Evolutionary conservation across 2,888 invertebrate species (phyloP), one percentile per base, ranked within the genome.

Genomic region (Keiferia lycopersicella): DNA sequence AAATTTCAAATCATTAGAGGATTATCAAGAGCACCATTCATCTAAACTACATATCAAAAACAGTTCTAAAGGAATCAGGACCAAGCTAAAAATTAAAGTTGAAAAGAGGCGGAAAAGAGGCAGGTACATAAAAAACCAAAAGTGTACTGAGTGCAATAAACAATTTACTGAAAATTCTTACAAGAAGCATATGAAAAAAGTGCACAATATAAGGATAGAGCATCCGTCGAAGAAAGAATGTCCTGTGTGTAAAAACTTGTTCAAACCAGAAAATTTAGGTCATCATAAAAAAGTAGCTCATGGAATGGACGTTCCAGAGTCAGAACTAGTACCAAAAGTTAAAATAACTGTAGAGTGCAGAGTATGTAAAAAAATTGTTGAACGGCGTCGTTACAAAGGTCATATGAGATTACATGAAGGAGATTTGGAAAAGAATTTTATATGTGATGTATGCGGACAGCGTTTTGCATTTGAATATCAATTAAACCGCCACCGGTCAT

Each of bases 361-460:
- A 6, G 34, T 65, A 3, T 65, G 65, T n/a, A 59, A 62, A 14
- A 59, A 64, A 53, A 20, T 50, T n/a, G 38, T 60, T 14, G 50
- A 18, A 14, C n/a, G 39, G 12, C 30, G 48, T 26, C 50, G 22
- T 34, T 64, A 30, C 41, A 39, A 26, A 26, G n/a, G 22, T 4
- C 60, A 60, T n/a, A 45, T 45, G 41, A 60, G 20, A 45, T 45
- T 26, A 26, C 60, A 60, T 50, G 30, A 41, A 16, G 11, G 51
- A 41, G 41, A 57, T 3, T n/a, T 39, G 16, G 51, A 20, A 14
- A 60, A 65, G 50, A 69, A 63, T 1, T 81, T 74, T 62, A 67
- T 82, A 11, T 82, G 82, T 67, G 81, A 82, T 38, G 69, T 75
- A 67, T 82, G 82, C 64, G 81, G 81, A 2, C 77, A 72, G 63